Evolutionary conservation across 2,113 vertebrate species (phyloP).

Genomic region (Coturnix japonica): DNA sequence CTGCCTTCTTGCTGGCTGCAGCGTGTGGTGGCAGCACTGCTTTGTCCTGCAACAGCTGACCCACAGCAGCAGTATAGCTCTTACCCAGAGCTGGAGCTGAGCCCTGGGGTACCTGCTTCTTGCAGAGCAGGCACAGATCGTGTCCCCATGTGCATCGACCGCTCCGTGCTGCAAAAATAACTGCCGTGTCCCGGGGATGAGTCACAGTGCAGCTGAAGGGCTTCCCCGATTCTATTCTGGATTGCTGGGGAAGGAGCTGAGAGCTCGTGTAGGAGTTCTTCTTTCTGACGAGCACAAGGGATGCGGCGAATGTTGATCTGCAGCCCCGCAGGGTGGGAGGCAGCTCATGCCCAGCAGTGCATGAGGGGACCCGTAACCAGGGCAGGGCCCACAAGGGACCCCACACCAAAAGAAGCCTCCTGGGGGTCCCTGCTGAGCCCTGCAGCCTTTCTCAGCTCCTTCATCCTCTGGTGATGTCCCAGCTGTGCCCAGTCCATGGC

Average conservation of each 20-base stretch:
- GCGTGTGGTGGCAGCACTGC: background rate
- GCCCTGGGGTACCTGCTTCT: rapidly evolving
- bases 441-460: background rate
- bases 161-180: conserved; percentile 27
- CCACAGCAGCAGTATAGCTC: background rate
- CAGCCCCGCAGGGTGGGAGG: background rate
- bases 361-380: background rate
- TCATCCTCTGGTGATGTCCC: background rate
- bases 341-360: background rate
- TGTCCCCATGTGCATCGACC: background rate
- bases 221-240: conserved; percentile 17
- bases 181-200: conserved; percentile 21
- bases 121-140: background rate
- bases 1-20: background rate
- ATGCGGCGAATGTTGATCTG: background rate
- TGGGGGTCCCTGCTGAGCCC: background rate
- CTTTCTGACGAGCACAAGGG: background rate
- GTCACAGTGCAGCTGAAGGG: conserved; percentile 47
- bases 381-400: background rate
- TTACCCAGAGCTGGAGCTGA: background rate
- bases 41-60: background rate
- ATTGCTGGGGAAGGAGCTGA: background rate
- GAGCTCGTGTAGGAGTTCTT: background rate
- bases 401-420: background rate
- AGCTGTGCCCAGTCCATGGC: background rate